These are phyloP conservation scores for Ascaphus truei DNA, from an alignment of 2,113 vertebrate genomes.

Conservation along the genomic window DNA sequence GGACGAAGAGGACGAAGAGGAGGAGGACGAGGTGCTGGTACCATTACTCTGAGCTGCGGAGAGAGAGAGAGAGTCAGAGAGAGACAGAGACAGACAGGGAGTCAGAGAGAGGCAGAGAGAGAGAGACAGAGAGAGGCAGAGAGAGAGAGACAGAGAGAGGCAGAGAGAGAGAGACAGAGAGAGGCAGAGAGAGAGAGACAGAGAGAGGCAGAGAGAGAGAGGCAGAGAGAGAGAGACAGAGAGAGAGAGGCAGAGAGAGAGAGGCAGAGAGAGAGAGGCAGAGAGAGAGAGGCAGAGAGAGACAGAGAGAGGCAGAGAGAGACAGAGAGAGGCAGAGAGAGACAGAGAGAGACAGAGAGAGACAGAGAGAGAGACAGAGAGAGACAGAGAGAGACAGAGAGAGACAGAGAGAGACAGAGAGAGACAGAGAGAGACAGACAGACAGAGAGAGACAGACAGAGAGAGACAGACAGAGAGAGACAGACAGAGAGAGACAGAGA, in stretches of 20 bases:
- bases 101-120: too few species aligned
- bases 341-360: not conserved
- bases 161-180: not conserved
- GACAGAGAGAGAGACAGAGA: not conserved
- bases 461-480: not conserved
- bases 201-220: not conserved
- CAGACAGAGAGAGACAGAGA: not conserved
- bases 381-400: not conserved
- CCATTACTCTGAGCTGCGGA: slow-evolving; percentile 33
- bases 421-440: not conserved
- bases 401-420: not conserved
- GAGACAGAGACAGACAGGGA: too few species aligned
- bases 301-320: not conserved
- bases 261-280: not conserved
- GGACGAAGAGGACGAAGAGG: slow-evolving; percentile 46
- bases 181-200: not conserved
- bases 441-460: not conserved
- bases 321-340: not conserved
- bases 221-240: not conserved
- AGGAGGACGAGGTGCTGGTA: slow-evolving; percentile 35
- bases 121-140: not conserved
- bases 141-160: not conserved
- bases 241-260: not conserved
- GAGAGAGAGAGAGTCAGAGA: not conserved
- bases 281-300: not conserved